These are phyloP conservation scores for Byasa hedistus DNA, from an alignment of 2,888 invertebrate species.

Conservation along the genomic window DNA sequence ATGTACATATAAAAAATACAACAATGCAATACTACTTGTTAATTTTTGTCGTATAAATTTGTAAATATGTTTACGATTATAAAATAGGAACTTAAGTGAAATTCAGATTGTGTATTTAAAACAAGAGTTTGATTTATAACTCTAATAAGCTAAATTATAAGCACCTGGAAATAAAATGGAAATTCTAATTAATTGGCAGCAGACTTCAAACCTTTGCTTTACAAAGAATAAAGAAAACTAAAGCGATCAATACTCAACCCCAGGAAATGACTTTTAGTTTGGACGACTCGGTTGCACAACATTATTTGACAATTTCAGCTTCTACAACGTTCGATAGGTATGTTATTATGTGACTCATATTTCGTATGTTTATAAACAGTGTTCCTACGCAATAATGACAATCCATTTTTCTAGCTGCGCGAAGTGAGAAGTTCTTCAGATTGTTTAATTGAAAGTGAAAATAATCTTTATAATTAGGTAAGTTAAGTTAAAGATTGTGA, in stretches of 20 bases:
- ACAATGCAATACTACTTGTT: too few species aligned
- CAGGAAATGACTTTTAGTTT: conserved; percentile 23
- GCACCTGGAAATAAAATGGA: too few species aligned
- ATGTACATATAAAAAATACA: too few species aligned
- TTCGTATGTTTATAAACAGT: conserved; percentile 17
- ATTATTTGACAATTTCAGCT: conserved; percentile 29
- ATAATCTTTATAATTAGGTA: background rate
- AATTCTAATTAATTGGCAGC: background rate
- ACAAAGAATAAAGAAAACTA: background rate
- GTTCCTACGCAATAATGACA: conserved; percentile 18
- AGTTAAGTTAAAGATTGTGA: background rate
- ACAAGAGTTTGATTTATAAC: too few species aligned
- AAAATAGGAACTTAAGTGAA: too few species aligned
- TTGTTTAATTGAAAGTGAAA: background rate
- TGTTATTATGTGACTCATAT: conserved; percentile 34
- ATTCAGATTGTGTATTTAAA: too few species aligned
- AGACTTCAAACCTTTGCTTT: background rate
- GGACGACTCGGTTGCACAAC: conserved; percentile 20
- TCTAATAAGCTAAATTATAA: too few species aligned
- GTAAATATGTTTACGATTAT: too few species aligned
- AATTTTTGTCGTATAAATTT: too few species aligned
- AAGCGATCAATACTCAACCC: background rate
- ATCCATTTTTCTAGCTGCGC: conserved; percentile 20
- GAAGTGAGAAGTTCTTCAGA: background rate
- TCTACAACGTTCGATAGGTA: conserved; percentile 33